These are phyloP conservation scores for Aphidius colemani DNA, from an alignment of 2,888 invertebrate species.

Conservation along the genomic window DNA sequence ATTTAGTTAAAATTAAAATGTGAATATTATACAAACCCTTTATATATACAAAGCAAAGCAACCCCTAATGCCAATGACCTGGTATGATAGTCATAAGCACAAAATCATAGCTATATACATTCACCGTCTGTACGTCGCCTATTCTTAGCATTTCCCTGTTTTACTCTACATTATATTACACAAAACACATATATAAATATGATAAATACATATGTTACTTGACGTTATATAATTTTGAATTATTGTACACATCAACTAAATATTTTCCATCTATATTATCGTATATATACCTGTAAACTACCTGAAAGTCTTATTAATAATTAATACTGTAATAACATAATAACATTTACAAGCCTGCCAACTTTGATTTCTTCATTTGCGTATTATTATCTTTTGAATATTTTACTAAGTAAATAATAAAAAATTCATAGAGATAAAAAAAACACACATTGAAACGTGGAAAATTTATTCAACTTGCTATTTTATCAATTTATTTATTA, in stretches of 20 bases:
- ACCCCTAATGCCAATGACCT: conserved; percentile 59
- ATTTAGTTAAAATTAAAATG: neutral
- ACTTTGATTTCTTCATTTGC: neutral
- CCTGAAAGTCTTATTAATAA: no score
- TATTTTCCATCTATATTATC: neutral
- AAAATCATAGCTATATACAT: conserved; percentile 55
- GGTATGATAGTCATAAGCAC: conserved; percentile 53
- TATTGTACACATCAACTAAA: conserved; percentile 3
- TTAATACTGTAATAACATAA: no score
- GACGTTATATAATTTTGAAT: conserved; percentile 1
- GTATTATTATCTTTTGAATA: neutral
- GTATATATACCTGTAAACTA: no score
- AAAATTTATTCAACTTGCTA: no score
- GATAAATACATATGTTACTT: neutral
- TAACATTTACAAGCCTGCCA: no score
- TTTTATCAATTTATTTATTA: no score
- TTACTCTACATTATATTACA: conserved; percentile 13
- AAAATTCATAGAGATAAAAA: no score
- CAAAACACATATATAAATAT: conserved; percentile 6
- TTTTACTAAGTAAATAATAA: neutral
- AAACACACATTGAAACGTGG: no score
- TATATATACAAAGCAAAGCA: conserved; percentile 35
- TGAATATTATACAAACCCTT: conserved; percentile 12
- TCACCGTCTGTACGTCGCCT: conserved; percentile 53
- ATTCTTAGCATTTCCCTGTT: conserved; percentile 49